Base-by-base conservation (phyloP, 1,140 invertebrate genomes). In the Arctopsyche grandis region DNA sequence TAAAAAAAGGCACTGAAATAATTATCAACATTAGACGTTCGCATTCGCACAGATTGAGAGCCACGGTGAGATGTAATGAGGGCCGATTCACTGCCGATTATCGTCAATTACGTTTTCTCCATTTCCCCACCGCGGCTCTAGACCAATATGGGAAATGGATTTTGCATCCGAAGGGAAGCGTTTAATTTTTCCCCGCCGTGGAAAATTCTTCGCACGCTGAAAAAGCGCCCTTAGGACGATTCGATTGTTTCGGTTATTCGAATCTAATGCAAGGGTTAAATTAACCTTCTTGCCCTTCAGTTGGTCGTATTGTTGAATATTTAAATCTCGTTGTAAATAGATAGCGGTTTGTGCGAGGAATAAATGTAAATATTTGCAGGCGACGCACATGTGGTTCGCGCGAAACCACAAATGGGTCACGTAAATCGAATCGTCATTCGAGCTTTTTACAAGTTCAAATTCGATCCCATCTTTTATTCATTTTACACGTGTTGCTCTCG, bases 81-180 rank as follows among this genome's bases (percentile, higher is more conserved):
- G 24, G 48, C 58, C 56, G 43, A 48, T 74, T 74, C 70, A 46
- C 70, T 4, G n/a, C 12, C 70, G 74, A 76, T 76, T 76, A 76
- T 76, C 74, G 74, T 76, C 74, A 76, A 76, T 76, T 76, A 76
- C 74, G 58, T 52, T 74, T 52, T 21, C 43, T 38, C 16, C 74
- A 29, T 74, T 74, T 74, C 52, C 71, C 63, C 22, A 66, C 5
- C 12, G 43, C 70, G 38, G 69, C 24, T 43, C 26, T 46, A n/a
- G 38, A 29, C 74, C 74, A 60, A 76, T 60, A 76, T 44, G 71
- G 56, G 46, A 76, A 76, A 76, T 76, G 74, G 56, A 76, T 76
- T 76, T 63, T 76, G 48, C 74, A 76, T 63, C 24, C 46, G 58
- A 66, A 63, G 74, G 74, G 22, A 76, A 75, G 1, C 73, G 19